Conservation (phyloP, 2,888 invertebrate genomes). For the Orthosia cruda region DNA sequence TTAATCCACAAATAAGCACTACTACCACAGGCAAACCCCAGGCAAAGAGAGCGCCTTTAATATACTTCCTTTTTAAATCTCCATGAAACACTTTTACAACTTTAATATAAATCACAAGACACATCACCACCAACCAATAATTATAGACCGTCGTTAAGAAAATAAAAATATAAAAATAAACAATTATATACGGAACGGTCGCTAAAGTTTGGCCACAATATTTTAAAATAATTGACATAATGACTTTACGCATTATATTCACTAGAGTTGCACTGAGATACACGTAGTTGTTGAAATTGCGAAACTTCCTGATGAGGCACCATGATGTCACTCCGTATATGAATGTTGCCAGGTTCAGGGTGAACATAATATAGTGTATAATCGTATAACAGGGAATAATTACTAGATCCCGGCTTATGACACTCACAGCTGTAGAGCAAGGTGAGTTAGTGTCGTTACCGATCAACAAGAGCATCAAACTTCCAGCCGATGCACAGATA, state of each 20-base stretch:
- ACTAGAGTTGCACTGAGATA: constrained; percentile 26
- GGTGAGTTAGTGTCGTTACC: neutral
- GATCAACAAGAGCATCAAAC: neutral
- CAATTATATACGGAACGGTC: neutral
- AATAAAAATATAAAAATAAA: constrained; percentile 20
- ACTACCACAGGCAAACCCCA: constrained; percentile 19
- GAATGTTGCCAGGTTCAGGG: constrained; percentile 10
- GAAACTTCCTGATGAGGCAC: constrained; percentile 34
- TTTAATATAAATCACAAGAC: constrained; percentile 23
- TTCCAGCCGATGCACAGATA: neutral
- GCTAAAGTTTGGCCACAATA: neutral
- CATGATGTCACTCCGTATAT: constrained; percentile 44
- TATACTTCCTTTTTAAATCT: constrained; percentile 14
- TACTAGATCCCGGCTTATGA: too few relatives aligned
- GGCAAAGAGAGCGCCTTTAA: constrained; percentile 9
- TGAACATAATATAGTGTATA: constrained; percentile 13
- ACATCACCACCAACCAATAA: constrained; percentile 36
- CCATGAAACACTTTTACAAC: constrained; percentile 21
- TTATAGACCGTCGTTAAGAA: constrained; percentile 26
- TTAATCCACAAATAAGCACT: neutral
- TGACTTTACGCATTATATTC: constrained; percentile 17
- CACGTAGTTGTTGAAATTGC: constrained; percentile 48
- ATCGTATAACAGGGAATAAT: constrained; percentile 17
- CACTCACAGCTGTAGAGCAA: neutral
- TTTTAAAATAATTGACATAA: neutral